Base-by-base conservation (phyloP, 2,797 vertebrate genomes). In the Poecilia picta region DNA sequence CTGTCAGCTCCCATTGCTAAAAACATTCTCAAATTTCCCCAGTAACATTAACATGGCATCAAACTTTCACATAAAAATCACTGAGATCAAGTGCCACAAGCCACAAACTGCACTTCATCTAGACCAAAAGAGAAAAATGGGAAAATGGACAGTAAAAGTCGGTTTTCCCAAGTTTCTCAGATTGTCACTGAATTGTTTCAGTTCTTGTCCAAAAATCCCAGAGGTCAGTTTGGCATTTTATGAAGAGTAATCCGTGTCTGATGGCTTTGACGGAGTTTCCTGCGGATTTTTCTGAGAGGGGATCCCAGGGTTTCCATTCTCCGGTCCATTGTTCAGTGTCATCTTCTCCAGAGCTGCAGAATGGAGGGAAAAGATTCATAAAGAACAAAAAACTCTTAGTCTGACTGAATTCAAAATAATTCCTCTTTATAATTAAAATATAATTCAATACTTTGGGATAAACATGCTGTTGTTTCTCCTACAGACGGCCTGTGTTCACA, bases 291-390 rank as follows among this genome's bases (percentile, higher is more conserved):
- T 95, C 92, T 97, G 96, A 75, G 94, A 95, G 28, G 96, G 95
- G 87, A 96, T 89, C 57, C 95, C 96, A 16, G 89, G 84, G 31
- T 97, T 97, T 87, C 97, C 97, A 33, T 97, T 98, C 95, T 98
- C 97, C 78, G 96, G 94, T 79, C 95, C 90, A 41, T 96, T 97
- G 79, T 93, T 94, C 85, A 95, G 93, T 45, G 96, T 87, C 90
- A 98, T 97, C 94, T 98, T 98, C 92, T 96, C 97, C 94, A 97
- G 96, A 74, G 95, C 97, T 97, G 87, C 47, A 92, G 89, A 57
- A 59, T 10, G 57, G 51, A 2, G n/a, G 41, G 80, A 12, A 83
- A n/a, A 76, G 12, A 82, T 43, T 53, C 11, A 82, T 1, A 8
- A 68, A 28, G 20, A 33, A 41, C 5, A 43, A 25, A 39, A 28